These are phyloP conservation scores for Balanococcus diminutus DNA, from an alignment of 2,888 invertebrate species.

Conservation along the genomic window DNA sequence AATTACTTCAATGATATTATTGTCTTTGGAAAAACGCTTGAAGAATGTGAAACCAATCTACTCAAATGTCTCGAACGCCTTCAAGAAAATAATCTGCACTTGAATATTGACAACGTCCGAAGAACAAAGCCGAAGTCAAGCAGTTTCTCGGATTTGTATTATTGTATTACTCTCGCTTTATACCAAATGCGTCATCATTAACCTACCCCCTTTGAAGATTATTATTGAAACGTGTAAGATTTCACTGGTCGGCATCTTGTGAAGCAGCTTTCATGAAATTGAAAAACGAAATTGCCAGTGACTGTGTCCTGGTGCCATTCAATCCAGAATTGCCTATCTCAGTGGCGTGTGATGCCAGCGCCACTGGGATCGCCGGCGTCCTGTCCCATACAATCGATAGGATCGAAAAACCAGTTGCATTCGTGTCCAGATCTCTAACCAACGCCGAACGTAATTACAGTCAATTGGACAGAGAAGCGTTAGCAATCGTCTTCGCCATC, in stretches of 20 bases:
- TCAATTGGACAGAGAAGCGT: conserved; percentile 57
- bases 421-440: conserved; percentile 56
- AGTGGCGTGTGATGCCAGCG: conserved; percentile 56
- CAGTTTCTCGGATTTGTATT: conserved; percentile 57
- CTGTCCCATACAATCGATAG: conserved; percentile 55
- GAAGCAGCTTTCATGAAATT: conserved; percentile 57
- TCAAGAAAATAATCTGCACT: conserved; percentile 41
- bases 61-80: conserved; percentile 49
- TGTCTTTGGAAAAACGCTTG: conserved; percentile 57
- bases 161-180: conserved; percentile 58
- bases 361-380: conserved; percentile 55
- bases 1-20: conserved; percentile 58
- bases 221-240: conserved; percentile 52
- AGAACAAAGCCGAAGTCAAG: conserved; percentile 54
- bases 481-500: conserved; percentile 56
- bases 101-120: conserved; percentile 56
- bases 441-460: no score
- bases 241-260: conserved; percentile 56
- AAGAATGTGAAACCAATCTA: no score
- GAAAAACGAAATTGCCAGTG: conserved; percentile 57
- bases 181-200: conserved; percentile 56
- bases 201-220: conserved; percentile 56
- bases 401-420: conserved; percentile 56
- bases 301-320: conserved; percentile 57
- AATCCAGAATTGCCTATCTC: conserved; percentile 57